A percentile compares a stretch with the other conserved stretches of the same genome.
phyloP scores from a whole-genome alignment of 2,797 vertebrate species.

The Paedocypris micromegethes region DNA sequence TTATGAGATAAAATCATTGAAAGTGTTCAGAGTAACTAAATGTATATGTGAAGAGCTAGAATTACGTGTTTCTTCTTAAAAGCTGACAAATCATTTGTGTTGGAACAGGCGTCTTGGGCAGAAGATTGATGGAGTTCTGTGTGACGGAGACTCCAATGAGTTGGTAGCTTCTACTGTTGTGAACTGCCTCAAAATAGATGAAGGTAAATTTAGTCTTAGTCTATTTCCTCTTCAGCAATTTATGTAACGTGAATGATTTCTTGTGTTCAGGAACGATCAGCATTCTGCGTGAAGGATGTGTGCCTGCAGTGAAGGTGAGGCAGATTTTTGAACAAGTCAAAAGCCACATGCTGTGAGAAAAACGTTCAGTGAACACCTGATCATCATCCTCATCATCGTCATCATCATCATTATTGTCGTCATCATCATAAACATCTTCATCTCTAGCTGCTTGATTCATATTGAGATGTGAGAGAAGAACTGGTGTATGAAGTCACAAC shows the following conservation, averaged over 20 bases:
- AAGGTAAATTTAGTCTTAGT: conserved; percentile 62
- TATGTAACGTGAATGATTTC: conserved; percentile 16
- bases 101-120: conserved; percentile 75
- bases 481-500: too few relatives aligned
- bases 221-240: too few relatives aligned
- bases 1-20: too few relatives aligned
- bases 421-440: too few relatives aligned
- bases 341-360: conserved; percentile 58
- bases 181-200: conserved; percentile 80
- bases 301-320: conserved; percentile 71
- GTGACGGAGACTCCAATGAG: conserved; percentile 82
- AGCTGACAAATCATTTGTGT: conserved; percentile 1
- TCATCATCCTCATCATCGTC: too few relatives aligned
- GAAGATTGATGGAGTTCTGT: conserved; percentile 82
- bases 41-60: too few relatives aligned
- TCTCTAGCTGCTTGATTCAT: too few relatives aligned
- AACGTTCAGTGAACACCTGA: too few relatives aligned
- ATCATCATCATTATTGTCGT: too few relatives aligned
- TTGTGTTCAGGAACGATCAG: conserved; percentile 67
- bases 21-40: too few relatives aligned
- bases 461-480: too few relatives aligned
- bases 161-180: conserved; percentile 81
- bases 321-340: conserved; percentile 80
- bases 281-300: conserved; percentile 81
- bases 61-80: too few relatives aligned